Conservation (phyloP, 2,888 invertebrate species). For the Tipula unca region DNA sequence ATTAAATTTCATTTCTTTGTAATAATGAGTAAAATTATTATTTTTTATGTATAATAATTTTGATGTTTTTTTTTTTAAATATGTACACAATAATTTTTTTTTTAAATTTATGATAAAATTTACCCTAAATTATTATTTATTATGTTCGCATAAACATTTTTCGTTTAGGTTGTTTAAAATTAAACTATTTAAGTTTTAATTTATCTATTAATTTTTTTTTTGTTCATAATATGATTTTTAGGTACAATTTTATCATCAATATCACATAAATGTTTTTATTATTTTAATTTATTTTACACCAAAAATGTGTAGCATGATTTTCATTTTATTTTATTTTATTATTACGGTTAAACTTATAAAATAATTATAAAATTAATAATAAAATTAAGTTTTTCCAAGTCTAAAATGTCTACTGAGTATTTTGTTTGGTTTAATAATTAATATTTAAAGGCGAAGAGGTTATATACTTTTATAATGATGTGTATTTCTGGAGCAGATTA, state of each 20-base stretch:
- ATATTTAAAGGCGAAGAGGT: background rate
- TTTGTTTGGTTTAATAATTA: background rate
- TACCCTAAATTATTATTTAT: slow-evolving; percentile 14
- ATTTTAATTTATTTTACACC: slow-evolving; percentile 21
- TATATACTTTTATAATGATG: background rate
- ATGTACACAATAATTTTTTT: background rate
- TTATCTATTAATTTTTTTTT: background rate
- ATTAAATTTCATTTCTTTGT: background rate
- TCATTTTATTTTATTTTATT: background rate
- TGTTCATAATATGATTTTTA: slow-evolving; percentile 19
- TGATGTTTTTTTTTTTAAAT: background rate
- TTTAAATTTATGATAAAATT: slow-evolving; percentile 17
- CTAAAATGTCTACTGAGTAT: background rate
- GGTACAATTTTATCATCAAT: slow-evolving; percentile 21
- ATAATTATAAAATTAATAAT: background rate
- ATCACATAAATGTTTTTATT: slow-evolving; percentile 19
- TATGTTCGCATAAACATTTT: slow-evolving; percentile 19
- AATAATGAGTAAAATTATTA: slow-evolving; percentile 2
- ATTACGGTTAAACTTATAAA: background rate
- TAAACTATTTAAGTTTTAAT: slow-evolving; percentile 22
- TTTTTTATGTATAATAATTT: slow-evolving; percentile 9
- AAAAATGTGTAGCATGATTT: slow-evolving; percentile 10
- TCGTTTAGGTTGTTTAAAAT: slow-evolving; percentile 22
- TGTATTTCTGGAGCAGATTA: background rate
- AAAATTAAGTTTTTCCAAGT: background rate